These are phyloP conservation scores for Bufotes viridis DNA, from an alignment of 2,797 vertebrate genomes.

Conservation along the genomic window DNA sequence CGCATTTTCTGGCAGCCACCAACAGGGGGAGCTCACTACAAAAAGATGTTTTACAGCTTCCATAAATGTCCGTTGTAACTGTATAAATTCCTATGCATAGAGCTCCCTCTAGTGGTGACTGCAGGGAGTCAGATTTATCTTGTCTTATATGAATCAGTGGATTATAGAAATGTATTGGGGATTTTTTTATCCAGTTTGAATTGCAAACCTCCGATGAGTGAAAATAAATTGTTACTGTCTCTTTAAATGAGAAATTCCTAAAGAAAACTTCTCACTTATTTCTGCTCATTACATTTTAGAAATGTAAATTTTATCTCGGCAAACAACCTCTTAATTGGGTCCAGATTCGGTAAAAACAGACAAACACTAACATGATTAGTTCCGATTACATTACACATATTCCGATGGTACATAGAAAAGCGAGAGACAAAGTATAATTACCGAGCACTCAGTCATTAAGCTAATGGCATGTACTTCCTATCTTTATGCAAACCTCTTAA, in stretches of 20 bases:
- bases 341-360: constrained; percentile 5
- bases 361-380: constrained; percentile 32
- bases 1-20: too few relatives aligned
- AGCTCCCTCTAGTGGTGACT: too few relatives aligned
- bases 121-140: too few relatives aligned
- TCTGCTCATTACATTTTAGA: not conserved
- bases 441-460: constrained; percentile 22
- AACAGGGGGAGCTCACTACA: too few relatives aligned
- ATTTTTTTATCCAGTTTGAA: too few relatives aligned
- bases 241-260: not conserved
- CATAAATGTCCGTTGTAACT: too few relatives aligned
- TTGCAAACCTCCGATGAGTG: too few relatives aligned
- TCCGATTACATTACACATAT: not conserved
- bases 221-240: not conserved
- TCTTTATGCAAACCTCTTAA: constrained; percentile 40
- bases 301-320: not conserved
- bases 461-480: constrained; percentile 23
- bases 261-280: not conserved
- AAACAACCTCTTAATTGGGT: not conserved
- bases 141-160: too few relatives aligned
- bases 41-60: too few relatives aligned
- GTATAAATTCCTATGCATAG: too few relatives aligned
- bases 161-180: too few relatives aligned
- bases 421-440: constrained; percentile 37
- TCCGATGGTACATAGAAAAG: not conserved